Base-by-base conservation (phyloP, 1,140 invertebrate genomes). In the Lordiphosa collinella region DNA sequence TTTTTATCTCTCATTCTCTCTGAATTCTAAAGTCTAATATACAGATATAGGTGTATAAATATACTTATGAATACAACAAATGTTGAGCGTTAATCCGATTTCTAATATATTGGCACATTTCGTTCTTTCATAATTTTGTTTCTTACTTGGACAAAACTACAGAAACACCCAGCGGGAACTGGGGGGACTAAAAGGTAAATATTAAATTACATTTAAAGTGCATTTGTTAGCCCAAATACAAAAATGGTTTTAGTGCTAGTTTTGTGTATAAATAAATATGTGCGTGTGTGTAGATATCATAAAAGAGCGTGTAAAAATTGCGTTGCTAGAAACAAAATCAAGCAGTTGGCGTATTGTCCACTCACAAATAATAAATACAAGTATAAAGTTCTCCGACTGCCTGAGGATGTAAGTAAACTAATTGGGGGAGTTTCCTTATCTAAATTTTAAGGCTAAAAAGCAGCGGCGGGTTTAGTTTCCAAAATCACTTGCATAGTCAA, bases 401-500 rank as follows among this genome's bases (percentile, higher is more conserved):
- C 52, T 44, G 35, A 34, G 51, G 25, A 47, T 41, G 49, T 61
- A 25, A 25, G 56, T 37, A 66, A 48, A 46, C 18, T 22, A 22
- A 7, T 7, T 25, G 6, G 18, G 18, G 34, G 35, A 34, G n/a
- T 62, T 66, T 54, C 46, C 34, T 54, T 47, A 52, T n/a, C 35
- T 10, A 31, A 8, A n/a, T 13, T 34, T 58, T 78, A 66, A 76
- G 62, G 62, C 66, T 66, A 66, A 14, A 41, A 68, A 64, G 76
- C 72, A 41, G 72, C 76, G 71, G 76, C 78, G 76, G 76, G 76
- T 49, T 34, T n/a, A n/a, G 34, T 51, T 58, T 14, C 47, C 16
- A 32, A 16, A 22, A 25, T 79, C 58, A 86, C 52, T 87, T 74
- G 61, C 86, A 87, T 87, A 88, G 86, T 88, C 86, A 88, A 62